Evolutionary conservation across 2,797 vertebrate genomes (phyloP).

Genomic region (Cyclopterus lumpus): DNA sequence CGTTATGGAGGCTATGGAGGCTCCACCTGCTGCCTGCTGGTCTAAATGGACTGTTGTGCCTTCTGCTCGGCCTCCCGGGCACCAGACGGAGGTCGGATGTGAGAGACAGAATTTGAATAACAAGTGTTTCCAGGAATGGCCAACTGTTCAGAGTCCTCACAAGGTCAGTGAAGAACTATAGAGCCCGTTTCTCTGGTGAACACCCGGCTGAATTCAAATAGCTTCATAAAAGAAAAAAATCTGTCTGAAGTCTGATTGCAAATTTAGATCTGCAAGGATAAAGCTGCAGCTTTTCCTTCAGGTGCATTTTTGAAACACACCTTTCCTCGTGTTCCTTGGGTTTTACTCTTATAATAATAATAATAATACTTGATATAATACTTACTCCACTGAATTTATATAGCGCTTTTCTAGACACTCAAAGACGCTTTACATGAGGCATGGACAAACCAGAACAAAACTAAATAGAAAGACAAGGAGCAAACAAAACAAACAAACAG

Average conservation of each 20-base stretch:
- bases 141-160: slow-evolving; percentile 75
- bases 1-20: slow-evolving; percentile 33
- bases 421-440: too few species aligned
- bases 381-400: too few species aligned
- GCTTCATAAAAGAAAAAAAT: neutral
- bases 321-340: slow-evolving; percentile 8
- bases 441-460: too few species aligned
- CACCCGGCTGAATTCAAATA: slow-evolving; percentile 47
- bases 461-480: too few species aligned
- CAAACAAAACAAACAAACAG: too few species aligned
- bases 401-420: too few species aligned
- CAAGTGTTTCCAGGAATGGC: slow-evolving; percentile 75
- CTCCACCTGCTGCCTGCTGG: slow-evolving; percentile 72
- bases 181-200: slow-evolving; percentile 54
- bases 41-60: slow-evolving; percentile 60
- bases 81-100: slow-evolving; percentile 63
- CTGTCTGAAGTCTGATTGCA: neutral
- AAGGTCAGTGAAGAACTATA: slow-evolving; percentile 72
- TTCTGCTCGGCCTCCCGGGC: slow-evolving; percentile 64
- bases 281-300: neutral
- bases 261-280: neutral
- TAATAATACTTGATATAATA: too few species aligned
- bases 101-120: slow-evolving; percentile 80
- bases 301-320: slow-evolving; percentile 23
- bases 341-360: slow-evolving; percentile 29